Evolutionary conservation across 2,113 vertebrate species (phyloP).

Genomic region (Anser cygnoides): DNA sequence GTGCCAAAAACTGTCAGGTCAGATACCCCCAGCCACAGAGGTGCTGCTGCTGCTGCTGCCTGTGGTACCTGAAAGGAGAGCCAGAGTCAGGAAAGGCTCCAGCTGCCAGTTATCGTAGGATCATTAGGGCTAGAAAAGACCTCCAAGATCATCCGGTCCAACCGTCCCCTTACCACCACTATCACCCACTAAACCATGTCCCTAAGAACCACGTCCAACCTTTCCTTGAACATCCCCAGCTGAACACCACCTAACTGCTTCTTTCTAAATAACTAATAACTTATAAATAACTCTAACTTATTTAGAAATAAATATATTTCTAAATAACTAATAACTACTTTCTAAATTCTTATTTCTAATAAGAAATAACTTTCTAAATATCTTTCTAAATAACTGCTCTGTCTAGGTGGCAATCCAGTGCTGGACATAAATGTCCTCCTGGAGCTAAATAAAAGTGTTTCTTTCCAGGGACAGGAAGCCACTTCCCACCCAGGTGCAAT

Average conservation of each 20-base stretch:
- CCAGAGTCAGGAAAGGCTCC: background rate
- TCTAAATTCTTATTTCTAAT: no score
- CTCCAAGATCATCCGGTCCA: no score
- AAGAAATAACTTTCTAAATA: no score
- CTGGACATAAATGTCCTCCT: background rate
- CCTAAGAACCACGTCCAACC: no score
- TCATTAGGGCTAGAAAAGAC: no score
- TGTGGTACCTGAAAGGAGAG: background rate
- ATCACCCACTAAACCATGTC: no score
- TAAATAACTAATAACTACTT: no score
- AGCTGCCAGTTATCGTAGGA: background rate
- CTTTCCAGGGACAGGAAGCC: background rate
- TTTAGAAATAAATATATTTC: no score
- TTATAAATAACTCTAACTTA: no score
- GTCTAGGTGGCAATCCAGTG: background rate
- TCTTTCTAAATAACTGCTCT: background rate
- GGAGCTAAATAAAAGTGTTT: background rate
- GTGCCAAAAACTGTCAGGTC: background rate
- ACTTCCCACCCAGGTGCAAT: background rate
- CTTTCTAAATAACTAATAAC: background rate
- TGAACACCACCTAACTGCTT: background rate
- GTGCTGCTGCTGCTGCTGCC: background rate
- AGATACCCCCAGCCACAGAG: background rate
- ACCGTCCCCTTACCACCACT: no score
- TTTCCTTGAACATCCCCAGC: no score